Base-by-base conservation (phyloP, 2,113 vertebrate species). In the Aspiorhynchus laticeps region DNA sequence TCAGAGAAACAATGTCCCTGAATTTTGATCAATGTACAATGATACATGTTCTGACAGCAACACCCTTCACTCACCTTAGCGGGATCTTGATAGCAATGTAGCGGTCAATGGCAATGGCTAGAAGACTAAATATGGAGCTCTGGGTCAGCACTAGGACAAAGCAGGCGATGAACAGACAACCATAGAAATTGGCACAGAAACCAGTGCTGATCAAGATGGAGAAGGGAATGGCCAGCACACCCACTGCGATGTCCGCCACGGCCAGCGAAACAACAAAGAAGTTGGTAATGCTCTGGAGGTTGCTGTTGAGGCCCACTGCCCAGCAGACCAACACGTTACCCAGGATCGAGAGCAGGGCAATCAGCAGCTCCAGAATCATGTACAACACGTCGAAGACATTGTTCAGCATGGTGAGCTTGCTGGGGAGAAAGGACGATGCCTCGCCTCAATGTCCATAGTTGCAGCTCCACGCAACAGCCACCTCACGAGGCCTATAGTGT, bases 91-190 rank as follows among this genome's bases (percentile, higher is more conserved):
- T 99, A 5, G 97, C 97, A 0, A 99, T 97, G 93, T 98, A 97
- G 41, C 98, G 96, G 92, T 99, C 98, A 0, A 98, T 95, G 76
- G 98, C 98, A 0, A 99, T 99, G 43, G 98, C 98, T 5, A 99
- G 94, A 87, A 99, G 96, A 92, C 98, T 99, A 95, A 99, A 99
- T 94, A 99, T 99, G 33, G 98, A 99, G 88, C 97, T 99, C 95
- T 99, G 98, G 0, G 98, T 99, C 93, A 99, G 94, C 65, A 99
- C 96, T 91, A 99, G 94, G 48, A 99, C 96, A 0, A 99, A 99
- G 93, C 98, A 99, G 88, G 97, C 98, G 0, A 99, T 96, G 93
- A 99, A 99, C 67, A 99, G 96, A 93, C 98, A 99, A 89, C 96
- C 97, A 0, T 98, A 97, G 95, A 98, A 99, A 91, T 96, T 95